Base-by-base conservation (phyloP, 1,140 invertebrate genomes). In the Eupeodes corollae region DNA sequence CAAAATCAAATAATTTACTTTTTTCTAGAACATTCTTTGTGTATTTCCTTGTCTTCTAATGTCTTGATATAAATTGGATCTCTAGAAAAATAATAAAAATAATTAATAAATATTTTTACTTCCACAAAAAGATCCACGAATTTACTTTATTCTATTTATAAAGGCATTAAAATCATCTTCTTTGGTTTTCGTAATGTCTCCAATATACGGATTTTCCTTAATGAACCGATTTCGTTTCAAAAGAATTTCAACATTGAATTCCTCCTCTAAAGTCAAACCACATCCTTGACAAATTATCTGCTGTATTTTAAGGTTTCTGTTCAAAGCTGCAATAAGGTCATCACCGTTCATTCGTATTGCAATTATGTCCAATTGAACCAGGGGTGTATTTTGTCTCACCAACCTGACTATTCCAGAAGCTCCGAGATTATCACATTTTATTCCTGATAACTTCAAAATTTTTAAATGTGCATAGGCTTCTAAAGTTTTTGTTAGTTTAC, bases 271-370 rank as follows among this genome's bases (percentile, higher is more conserved):
- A 19, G 30, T 39, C 14, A 66, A 10, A 0, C 48, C 48, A 26
- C 63, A 66, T 14, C 39, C 57, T 9, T 57, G 55, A 30, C 52
- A 58, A 33, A 65, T 56, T 6, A 59, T 41, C 9, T 57, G 38
- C 2, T 42, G 34, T 6, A 59, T 19, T 6, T 38, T 46, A 2
- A 9, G 31, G 19, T 56, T 58, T 8, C 39, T 37, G 11, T 57
- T 13, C 5, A 65, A 15, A 1, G 44, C 44, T 1, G 35, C 50
- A 0, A 65, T 16, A 0, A 66, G 6, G 0, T 15, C n/a, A 1
- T 11, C 6, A 2, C 53, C 58, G 6, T 48, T 50, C 2, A 65
- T 43, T 1, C 34, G 50, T 12, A 58, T 44, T 1, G 51, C 45
- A 1, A 47, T 35, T 40, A 66, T 55, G 32, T 65, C 48, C 6